phyloP scores from a whole-genome alignment of 2,888 invertebrate species.

The Cancer borealis region DNA sequence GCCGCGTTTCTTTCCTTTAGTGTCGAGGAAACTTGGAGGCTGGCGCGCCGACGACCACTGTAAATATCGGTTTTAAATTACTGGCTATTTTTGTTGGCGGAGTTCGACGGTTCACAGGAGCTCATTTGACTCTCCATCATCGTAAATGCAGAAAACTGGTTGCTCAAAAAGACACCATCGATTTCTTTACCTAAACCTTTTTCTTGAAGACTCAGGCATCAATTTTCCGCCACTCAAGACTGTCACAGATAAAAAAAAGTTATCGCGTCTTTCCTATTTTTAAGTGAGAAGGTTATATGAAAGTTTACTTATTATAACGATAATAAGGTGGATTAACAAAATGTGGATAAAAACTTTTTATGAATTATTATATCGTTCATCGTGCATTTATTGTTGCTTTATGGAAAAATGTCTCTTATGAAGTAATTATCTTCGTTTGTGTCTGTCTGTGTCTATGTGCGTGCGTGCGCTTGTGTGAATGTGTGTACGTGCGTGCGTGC shows the following conservation, averaged over 20 bases:
- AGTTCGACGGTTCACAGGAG: slow-evolving; percentile 33
- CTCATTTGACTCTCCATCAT: slow-evolving; percentile 44
- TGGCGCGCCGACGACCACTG: slow-evolving; percentile 34
- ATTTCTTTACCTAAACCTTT: not conserved
- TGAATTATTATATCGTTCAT: not conserved
- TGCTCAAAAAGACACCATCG: slow-evolving; percentile 18
- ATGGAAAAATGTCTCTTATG: not conserved
- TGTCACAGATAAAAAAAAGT: not conserved
- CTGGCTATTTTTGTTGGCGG: slow-evolving; percentile 43
- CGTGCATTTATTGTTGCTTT: not conserved
- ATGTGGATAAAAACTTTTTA: not conserved
- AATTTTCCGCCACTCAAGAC: not conserved
- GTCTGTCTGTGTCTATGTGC: not conserved
- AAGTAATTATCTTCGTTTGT: not conserved
- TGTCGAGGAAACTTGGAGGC: slow-evolving; percentile 40
- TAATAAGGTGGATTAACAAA: too few species aligned
- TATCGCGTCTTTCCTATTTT: not conserved
- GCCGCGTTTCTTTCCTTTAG: slow-evolving; percentile 33
- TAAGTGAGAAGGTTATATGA: not conserved
- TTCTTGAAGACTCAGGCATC: not conserved
- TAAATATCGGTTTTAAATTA: slow-evolving; percentile 60
- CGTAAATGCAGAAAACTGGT: slow-evolving; percentile 1
- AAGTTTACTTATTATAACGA: not conserved
- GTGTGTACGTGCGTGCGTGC: not conserved
- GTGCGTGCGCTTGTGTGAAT: not conserved